phyloP scores from a whole-genome alignment of 2,888 invertebrate genomes.

The Tuberolachnus salignus region DNA sequence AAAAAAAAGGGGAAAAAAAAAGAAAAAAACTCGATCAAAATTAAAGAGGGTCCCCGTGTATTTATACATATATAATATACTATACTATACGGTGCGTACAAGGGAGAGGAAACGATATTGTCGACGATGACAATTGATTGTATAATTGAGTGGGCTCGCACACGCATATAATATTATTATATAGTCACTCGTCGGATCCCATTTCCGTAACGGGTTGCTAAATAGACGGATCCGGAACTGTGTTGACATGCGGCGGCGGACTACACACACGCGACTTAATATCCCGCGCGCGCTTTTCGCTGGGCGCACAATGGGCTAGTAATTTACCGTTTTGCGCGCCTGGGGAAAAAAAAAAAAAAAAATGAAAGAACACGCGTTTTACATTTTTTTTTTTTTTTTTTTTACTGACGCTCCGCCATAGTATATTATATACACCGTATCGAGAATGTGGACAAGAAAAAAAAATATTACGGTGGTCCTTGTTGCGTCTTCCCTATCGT shows the following conservation, averaged over 20 bases:
- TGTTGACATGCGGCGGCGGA: constrained; percentile 39
- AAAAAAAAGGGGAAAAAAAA: too few relatives aligned
- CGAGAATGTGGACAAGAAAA: too few relatives aligned
- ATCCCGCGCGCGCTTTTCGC: neutral
- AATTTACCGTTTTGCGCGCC: constrained; percentile 35
- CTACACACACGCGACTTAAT: constrained; percentile 15
- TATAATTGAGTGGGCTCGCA: constrained; percentile 47
- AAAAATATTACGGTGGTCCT: too few relatives aligned
- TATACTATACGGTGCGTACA: too few relatives aligned
- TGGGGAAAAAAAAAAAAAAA: neutral
- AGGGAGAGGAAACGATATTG: constrained; percentile 47
- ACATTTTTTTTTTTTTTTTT: too few relatives aligned
- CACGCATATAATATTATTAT: neutral
- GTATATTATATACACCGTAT: too few relatives aligned
- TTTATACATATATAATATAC: neutral
- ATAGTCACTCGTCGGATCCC: constrained; percentile 38
- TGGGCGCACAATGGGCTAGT: constrained; percentile 27
- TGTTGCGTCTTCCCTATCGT: too few relatives aligned
- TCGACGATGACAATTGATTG: constrained; percentile 49
- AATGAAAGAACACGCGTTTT: neutral
- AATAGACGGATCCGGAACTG: constrained; percentile 54
- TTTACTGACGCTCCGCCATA: too few relatives aligned
- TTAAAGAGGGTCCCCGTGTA: constrained; percentile 44
- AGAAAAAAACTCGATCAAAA: constrained; percentile 24
- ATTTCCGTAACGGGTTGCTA: constrained; percentile 53